phyloP scores from a whole-genome alignment of 2,113 vertebrate species.

The Platysteira castanea region DNA sequence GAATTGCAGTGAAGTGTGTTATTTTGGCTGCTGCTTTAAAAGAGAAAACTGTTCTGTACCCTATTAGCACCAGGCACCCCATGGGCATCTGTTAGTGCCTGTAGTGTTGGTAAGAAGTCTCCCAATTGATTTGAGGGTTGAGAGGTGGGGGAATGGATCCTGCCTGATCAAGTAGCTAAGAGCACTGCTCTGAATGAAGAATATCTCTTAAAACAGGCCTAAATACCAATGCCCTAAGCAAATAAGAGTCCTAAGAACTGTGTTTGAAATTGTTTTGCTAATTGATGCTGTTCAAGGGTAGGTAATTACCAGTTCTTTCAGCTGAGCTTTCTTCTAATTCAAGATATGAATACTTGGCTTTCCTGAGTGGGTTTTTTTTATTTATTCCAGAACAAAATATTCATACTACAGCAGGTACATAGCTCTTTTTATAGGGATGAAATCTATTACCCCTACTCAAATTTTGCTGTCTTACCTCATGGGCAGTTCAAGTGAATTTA shows the following conservation, averaged over 20 bases:
- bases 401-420: neutral
- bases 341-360: neutral
- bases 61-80: neutral
- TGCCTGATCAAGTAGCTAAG: neutral
- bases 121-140: neutral
- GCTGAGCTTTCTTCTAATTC: neutral
- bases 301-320: neutral
- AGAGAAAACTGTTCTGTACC: neutral
- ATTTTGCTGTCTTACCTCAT: neutral
- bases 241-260: neutral
- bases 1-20: neutral
- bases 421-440: neutral
- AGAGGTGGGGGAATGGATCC: neutral
- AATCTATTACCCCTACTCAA: neutral
- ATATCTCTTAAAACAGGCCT: neutral
- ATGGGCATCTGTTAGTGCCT: neutral
- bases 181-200: neutral
- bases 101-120: neutral
- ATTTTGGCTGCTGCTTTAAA: neutral
- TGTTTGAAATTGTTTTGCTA: neutral
- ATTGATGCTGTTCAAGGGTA: neutral
- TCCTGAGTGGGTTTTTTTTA: neutral
- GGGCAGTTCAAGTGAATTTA: neutral
- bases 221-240: neutral
- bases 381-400: neutral